phyloP scores from a whole-genome alignment of 2,888 invertebrate species.

The Chrysopilus asiliformis region DNA sequence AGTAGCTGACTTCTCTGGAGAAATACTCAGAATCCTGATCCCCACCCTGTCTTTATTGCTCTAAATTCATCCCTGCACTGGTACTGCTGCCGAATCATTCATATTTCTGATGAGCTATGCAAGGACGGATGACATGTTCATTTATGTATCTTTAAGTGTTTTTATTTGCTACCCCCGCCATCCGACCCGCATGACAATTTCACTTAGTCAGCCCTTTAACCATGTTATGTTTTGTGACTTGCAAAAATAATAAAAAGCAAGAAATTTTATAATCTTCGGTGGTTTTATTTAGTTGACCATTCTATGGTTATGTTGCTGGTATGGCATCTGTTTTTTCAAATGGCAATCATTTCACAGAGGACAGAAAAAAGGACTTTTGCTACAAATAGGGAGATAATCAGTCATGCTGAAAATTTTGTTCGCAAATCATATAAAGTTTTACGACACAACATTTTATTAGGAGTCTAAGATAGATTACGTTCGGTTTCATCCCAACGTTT shows the following conservation, averaged over 20 bases:
- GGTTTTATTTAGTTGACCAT: too few relatives aligned
- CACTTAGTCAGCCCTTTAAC: conserved; percentile 4
- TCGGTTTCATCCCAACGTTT: too few relatives aligned
- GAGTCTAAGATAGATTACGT: too few relatives aligned
- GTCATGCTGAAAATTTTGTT: conserved; percentile 15
- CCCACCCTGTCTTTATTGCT: background rate
- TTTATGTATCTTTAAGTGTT: conserved; percentile 11
- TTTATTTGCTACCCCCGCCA: background rate
- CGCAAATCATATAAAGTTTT: conserved; percentile 16
- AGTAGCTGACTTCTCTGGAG: background rate
- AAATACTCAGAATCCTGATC: background rate
- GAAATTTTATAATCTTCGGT: background rate
- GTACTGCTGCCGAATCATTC: background rate
- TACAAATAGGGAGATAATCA: conserved; percentile 9
- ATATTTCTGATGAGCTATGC: conserved; percentile 3
- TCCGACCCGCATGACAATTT: conserved; percentile 1
- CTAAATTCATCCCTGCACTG: background rate
- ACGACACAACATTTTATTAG: conserved; percentile 16
- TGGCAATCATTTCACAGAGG: background rate
- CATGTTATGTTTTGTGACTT: conserved; percentile 10
- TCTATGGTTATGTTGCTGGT: too few relatives aligned
- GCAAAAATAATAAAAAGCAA: too few relatives aligned
- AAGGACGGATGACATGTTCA: conserved; percentile 7
- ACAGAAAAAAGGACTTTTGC: background rate
- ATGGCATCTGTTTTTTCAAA: too few relatives aligned